Evolutionary conservation across 2,797 vertebrate genomes (phyloP).

Genomic region (Heliangelus exortis): DNA sequence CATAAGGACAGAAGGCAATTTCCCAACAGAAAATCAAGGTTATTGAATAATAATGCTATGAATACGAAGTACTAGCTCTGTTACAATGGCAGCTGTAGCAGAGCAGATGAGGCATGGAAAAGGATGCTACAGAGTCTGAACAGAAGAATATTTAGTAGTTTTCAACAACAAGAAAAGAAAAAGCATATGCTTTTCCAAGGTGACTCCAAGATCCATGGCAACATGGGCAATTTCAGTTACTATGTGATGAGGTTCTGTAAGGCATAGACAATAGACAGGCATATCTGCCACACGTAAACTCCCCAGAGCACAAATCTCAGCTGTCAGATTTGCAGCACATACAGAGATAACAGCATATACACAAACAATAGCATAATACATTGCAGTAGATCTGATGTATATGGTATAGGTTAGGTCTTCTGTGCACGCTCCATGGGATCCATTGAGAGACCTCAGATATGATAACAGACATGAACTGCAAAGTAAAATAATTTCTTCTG

Average conservation of each 20-base stretch:
- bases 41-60: neutral
- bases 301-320: neutral
- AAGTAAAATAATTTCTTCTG: neutral
- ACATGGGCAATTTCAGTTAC: neutral
- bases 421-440: fast-evolving
- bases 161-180: neutral
- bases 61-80: neutral
- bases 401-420: neutral
- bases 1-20: neutral
- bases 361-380: neutral
- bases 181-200: neutral
- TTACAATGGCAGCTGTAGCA: neutral
- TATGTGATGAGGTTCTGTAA: neutral
- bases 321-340: neutral
- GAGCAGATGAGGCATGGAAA: neutral
- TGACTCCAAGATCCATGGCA: neutral
- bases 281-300: neutral
- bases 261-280: neutral
- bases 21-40: neutral
- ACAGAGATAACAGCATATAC: neutral
- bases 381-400: neutral
- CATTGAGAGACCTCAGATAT: neutral
- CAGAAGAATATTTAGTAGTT: neutral
- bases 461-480: fast-evolving
- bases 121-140: neutral